A percentile compares a stretch with the other conserved stretches of the same genome.
Evolutionary conservation across 2,797 vertebrate species (phyloP).

Genomic region (Carapus acus): DNA sequence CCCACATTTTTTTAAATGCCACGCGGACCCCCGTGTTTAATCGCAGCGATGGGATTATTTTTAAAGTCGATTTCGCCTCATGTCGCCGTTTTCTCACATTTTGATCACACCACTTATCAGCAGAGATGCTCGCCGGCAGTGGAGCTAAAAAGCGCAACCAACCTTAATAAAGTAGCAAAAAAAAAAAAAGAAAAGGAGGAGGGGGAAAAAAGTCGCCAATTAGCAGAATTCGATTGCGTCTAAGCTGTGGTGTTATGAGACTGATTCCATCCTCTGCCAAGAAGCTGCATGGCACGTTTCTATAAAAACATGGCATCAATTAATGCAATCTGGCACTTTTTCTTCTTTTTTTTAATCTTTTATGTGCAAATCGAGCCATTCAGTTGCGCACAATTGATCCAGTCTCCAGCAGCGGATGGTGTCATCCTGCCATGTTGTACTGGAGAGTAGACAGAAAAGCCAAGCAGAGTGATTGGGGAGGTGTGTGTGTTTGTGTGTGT

Average conservation of each 20-base stretch:
- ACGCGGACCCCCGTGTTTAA: conserved; percentile 39
- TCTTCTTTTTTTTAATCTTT: conserved; percentile 19
- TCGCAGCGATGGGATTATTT: conserved; percentile 40
- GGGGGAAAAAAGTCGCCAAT: conserved; percentile 19
- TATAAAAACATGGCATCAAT: conserved; percentile 33
- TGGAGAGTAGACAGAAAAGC: conserved; percentile 40
- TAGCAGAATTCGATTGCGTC: conserved; percentile 38
- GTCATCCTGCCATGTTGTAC: conserved; percentile 41
- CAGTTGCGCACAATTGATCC: conserved; percentile 46
- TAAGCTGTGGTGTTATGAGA: conserved; percentile 38
- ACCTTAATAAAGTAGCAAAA: conserved; percentile 22
- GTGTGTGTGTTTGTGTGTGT: no score
- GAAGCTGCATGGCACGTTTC: conserved; percentile 26
- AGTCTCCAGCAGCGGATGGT: conserved; percentile 48
- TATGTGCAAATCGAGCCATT: conserved; percentile 48
- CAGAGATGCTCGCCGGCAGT: conserved; percentile 23
- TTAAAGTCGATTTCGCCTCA: conserved; percentile 33
- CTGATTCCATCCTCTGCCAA: conserved; percentile 38
- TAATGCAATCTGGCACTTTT: conserved; percentile 34
- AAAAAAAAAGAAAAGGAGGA: no score
- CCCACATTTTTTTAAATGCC: conserved; percentile 4
- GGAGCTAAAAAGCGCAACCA: conserved; percentile 26
- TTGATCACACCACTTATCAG: conserved; percentile 16
- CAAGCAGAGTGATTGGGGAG: conserved; percentile 40
- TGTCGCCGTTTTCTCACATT: conserved; percentile 18